These are phyloP conservation scores for Ciconia nigra DNA, from an alignment of 2,797 vertebrate genomes.

Conservation along the genomic window DNA sequence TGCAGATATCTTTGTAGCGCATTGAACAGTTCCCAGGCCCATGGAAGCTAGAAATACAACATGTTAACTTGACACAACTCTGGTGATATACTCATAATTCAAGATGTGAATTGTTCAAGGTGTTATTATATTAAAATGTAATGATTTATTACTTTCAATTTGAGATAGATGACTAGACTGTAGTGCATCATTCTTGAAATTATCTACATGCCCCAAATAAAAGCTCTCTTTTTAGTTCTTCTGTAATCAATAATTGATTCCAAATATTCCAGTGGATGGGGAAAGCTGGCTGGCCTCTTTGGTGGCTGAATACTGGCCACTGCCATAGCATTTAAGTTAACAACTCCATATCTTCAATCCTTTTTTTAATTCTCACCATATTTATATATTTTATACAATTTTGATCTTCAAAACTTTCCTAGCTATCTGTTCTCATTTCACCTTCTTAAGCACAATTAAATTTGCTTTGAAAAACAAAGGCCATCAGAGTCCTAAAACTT, in stretches of 20 bases:
- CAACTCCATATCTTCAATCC: background rate
- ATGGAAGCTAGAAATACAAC: background rate
- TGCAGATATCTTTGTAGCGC: background rate
- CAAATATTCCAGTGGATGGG: background rate
- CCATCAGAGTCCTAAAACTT: background rate
- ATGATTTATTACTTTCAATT: background rate
- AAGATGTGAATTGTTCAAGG: background rate
- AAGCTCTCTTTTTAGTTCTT: background rate
- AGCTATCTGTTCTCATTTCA: background rate
- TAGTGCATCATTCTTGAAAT: background rate
- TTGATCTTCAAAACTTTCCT: background rate
- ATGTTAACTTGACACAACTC: background rate
- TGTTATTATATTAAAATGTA: background rate
- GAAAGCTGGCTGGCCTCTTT: background rate
- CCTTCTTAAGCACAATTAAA: background rate
- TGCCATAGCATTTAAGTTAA: background rate
- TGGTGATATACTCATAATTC: background rate
- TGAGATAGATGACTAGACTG: background rate
- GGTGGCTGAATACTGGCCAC: background rate
- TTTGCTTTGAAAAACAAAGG: background rate
- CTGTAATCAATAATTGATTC: background rate
- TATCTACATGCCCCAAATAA: background rate
- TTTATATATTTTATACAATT: background rate
- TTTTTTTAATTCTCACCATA: background rate
- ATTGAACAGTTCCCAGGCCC: background rate